Evolutionary conservation across 2,113 vertebrate genomes (phyloP).

Genomic region (Camelus bactrianus): DNA sequence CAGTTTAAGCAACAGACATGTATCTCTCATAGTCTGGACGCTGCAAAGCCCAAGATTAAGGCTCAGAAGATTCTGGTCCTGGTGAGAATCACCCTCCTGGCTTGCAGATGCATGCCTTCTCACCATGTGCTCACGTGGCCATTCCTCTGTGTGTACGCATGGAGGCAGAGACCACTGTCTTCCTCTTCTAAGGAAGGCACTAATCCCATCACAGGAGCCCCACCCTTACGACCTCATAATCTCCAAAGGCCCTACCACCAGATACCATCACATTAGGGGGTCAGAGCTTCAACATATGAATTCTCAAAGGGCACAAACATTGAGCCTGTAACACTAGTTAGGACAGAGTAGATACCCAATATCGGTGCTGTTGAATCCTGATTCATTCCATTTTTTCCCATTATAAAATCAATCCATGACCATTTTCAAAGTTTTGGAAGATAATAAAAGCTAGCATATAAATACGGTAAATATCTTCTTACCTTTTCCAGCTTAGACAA

Average conservation of each 20-base stretch:
- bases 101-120: neutral
- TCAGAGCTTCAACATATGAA: neutral
- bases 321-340: neutral
- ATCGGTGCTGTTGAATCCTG: neutral
- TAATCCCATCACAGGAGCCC: no score
- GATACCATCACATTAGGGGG: neutral
- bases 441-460: neutral
- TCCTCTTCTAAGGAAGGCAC: neutral
- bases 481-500: neutral
- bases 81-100: neutral
- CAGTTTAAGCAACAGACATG: neutral
- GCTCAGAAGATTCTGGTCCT: neutral
- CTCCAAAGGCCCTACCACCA: neutral
- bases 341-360: no score
- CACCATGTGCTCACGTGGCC: neutral
- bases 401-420: neutral
- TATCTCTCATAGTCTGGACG: neutral
- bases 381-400: neutral
- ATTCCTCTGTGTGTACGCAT: accelerated
- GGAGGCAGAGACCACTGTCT: no score
- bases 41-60: neutral
- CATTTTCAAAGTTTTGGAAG: neutral
- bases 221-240: no score
- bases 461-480: neutral
- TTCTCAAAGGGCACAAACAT: neutral